phyloP scores from a whole-genome alignment of 2,888 invertebrate species.

The Ophraella communa region DNA sequence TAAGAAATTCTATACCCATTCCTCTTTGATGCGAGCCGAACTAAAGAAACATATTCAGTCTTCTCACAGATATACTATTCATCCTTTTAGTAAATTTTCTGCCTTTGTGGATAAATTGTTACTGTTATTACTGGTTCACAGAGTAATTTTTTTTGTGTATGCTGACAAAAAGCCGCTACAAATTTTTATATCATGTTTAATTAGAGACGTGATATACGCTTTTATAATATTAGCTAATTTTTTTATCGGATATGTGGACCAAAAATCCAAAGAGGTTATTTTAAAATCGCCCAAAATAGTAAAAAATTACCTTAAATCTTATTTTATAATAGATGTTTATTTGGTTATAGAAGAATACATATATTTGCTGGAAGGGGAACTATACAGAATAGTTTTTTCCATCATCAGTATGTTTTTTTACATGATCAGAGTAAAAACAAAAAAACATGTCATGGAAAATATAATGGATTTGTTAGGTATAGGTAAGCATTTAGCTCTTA shows the following conservation, averaged over 20 bases:
- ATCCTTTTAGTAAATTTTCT: slow-evolving; percentile 32
- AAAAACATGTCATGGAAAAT: not conserved
- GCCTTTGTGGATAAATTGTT: slow-evolving; percentile 11
- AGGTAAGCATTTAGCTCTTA: not conserved
- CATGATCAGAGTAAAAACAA: not conserved
- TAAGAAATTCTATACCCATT: slow-evolving; percentile 21
- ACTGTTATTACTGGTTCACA: not conserved
- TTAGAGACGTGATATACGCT: not conserved
- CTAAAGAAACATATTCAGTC: slow-evolving; percentile 21
- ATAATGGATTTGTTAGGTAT: not conserved
- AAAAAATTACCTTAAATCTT: slow-evolving; percentile 14
- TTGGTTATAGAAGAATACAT: not conserved
- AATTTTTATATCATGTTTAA: not conserved
- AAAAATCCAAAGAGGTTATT: slow-evolving; percentile 2
- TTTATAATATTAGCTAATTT: slow-evolving; percentile 10
- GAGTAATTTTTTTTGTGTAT: not conserved
- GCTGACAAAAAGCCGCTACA: not conserved
- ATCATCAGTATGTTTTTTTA: not conserved
- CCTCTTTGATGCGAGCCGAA: slow-evolving; percentile 9
- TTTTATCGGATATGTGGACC: slow-evolving; percentile 16
- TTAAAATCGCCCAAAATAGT: slow-evolving; percentile 2
- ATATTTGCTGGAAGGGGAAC: not conserved
- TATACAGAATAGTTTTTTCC: not conserved
- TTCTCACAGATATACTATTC: slow-evolving; percentile 21
- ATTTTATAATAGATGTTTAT: slow-evolving; percentile 24